Evolutionary conservation across 2,888 invertebrate species (phyloP), one percentile per base, ranked within the genome.

Genomic region (Epicampocera succincta): DNA sequence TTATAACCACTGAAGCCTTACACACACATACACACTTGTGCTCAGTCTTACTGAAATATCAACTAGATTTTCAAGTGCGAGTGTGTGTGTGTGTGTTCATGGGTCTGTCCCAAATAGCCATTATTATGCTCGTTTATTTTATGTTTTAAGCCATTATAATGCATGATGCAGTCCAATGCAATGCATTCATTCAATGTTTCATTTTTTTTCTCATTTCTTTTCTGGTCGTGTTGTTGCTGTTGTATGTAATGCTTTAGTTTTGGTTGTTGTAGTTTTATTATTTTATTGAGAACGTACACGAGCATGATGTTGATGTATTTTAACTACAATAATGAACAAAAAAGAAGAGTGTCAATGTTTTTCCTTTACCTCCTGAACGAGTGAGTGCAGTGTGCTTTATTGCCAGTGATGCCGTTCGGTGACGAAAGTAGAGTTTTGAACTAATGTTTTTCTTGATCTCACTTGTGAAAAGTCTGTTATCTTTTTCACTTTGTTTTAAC

Each of bases 81-180:
- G 15, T 42, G 33, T n/a, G 21, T 71, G 38, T 72, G 19, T 42
- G 29, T 69, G 15, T 71, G 40, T 29, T 25, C 3, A 9, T n/a
- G 19, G 6, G 38, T 66, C 21, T 75, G 79, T 79, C 48, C 79
- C 74, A 74, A 82, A 82, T 82, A 71, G 54, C 79, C 61, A 82
- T 79, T 75, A 82, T 79, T 71, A 75, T 74, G 68, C 54, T 75
- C 82, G 71, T 82, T 82, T 79, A 79, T 82, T 82, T 82, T 75
- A 79, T 82, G 60, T 71, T 82, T 66, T 74, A 82, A 82, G 74
- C 79, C 78, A 82, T 82, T 82, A 79, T 79, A 79, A 79, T 79
- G 66, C 71, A 79, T 66, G 79, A 79, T 82, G 79, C 74, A 74
- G 66, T 75, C 66, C 50, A 60, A 60, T 75, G 50, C 42, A 74